A percentile compares a stretch with the other conserved stretches of the same genome.
phyloP scores from a whole-genome alignment of 2,888 invertebrate genomes.

The Osmoderma eremita region DNA sequence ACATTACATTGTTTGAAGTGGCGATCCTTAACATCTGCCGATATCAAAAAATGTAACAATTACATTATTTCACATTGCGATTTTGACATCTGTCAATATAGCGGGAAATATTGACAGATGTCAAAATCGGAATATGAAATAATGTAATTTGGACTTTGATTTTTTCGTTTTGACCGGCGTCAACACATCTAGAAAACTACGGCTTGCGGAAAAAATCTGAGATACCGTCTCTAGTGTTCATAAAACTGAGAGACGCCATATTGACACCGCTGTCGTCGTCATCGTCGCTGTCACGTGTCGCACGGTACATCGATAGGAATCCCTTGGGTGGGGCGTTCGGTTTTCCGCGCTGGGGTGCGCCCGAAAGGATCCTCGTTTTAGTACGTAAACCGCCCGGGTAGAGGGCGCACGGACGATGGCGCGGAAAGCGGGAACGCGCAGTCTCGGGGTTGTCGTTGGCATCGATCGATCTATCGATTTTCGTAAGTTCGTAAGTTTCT shows the following conservation, averaged over 20 bases:
- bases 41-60: neutral
- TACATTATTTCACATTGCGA: too few relatives aligned
- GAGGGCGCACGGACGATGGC: conserved; percentile 18
- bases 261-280: conserved; percentile 1
- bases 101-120: too few relatives aligned
- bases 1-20: too few relatives aligned
- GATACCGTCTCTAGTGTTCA: conserved; percentile 30
- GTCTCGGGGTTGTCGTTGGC: conserved; percentile 18
- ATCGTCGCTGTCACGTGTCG: too few relatives aligned
- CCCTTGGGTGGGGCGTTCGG: conserved; percentile 33
- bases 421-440: conserved; percentile 22
- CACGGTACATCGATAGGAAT: conserved; percentile 10
- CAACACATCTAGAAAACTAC: neutral
- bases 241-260: neutral
- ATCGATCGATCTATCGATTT: neutral
- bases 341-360: conserved; percentile 17
- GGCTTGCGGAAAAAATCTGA: conserved; percentile 28
- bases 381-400: neutral
- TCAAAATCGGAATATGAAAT: too few relatives aligned
- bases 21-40: too few relatives aligned
- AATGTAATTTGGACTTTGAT: too few relatives aligned
- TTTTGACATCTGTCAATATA: too few relatives aligned
- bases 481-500: neutral
- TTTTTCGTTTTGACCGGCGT: too few relatives aligned
- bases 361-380: conserved; percentile 4